Conservation (phyloP, 37 sponge, comb jelly and placozoan species). For the Chondrosia reniformis region DNA sequence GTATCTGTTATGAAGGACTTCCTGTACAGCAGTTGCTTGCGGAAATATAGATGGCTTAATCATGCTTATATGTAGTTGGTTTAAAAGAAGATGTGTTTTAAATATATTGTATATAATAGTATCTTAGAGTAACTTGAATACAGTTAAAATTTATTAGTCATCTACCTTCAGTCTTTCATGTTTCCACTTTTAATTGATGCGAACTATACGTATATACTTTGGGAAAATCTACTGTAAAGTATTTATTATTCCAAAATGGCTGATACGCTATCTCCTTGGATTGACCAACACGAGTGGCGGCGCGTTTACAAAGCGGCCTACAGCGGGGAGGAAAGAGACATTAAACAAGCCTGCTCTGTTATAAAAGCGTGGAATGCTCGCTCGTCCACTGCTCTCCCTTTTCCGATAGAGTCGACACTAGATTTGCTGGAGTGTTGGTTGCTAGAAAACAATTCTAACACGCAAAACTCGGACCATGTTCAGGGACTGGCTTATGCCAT, state of each 20-base stretch:
- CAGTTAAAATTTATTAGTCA: too few relatives aligned
- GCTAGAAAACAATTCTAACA: background rate
- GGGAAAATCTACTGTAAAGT: too few relatives aligned
- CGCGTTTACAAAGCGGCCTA: background rate
- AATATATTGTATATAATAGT: too few relatives aligned
- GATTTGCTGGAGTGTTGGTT: slow-evolving; percentile 17
- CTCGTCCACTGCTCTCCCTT: background rate
- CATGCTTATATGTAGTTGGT: too few relatives aligned
- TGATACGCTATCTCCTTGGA: background rate
- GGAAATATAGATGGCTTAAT: slow-evolving; percentile 7
- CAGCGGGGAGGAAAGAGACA: background rate
- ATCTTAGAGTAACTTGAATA: too few relatives aligned
- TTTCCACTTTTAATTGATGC: too few relatives aligned
- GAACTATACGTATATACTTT: too few relatives aligned
- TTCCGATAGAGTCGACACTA: slow-evolving; percentile 17
- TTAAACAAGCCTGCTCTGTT: background rate
- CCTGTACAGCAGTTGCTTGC: slow-evolving; percentile 56
- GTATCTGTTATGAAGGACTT: slow-evolving; percentile 76
- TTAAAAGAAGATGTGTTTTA: too few relatives aligned
- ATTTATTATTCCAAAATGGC: slow-evolving; percentile 3
- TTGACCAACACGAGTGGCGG: background rate
- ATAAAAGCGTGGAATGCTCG: slow-evolving; percentile 16
- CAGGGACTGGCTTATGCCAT: slow-evolving; percentile 8
- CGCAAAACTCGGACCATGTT: background rate
- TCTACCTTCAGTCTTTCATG: too few relatives aligned